phyloP scores from a whole-genome alignment of 2,797 vertebrate species.

The Gallinago solitaria region DNA sequence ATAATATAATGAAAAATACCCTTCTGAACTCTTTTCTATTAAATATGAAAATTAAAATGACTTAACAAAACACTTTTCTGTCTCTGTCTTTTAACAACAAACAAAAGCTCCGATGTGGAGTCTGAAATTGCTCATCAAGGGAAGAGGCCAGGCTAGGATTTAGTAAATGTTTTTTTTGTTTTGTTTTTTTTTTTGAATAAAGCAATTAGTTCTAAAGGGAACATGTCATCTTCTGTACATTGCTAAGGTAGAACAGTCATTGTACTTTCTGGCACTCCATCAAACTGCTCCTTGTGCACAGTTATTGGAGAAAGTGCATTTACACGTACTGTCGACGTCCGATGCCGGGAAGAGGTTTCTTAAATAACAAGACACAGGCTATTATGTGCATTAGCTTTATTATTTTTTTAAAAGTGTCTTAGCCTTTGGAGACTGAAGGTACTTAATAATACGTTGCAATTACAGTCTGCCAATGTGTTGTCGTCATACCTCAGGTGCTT shows the following conservation, averaged over 20 bases:
- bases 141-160: constrained; percentile 63
- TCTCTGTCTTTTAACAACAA: constrained; percentile 66
- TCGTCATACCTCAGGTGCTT: constrained; percentile 31
- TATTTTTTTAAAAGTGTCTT: constrained; percentile 51
- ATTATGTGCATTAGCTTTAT: constrained; percentile 56
- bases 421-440: constrained; percentile 41
- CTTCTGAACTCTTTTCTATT: constrained; percentile 72
- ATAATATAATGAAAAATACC: constrained; percentile 63
- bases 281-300: constrained; percentile 42
- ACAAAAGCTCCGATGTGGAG: constrained; percentile 73
- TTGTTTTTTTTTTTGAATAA: constrained; percentile 72
- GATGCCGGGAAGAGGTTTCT: constrained; percentile 59
- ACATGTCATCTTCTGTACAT: constrained; percentile 67
- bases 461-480: constrained; percentile 55
- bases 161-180: constrained; percentile 70
- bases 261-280: constrained; percentile 65
- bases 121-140: constrained; percentile 76
- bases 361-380: constrained; percentile 42
- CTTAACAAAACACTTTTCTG: constrained; percentile 69
- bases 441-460: constrained; percentile 53
- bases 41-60: constrained; percentile 75
- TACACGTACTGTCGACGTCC: constrained; percentile 32
- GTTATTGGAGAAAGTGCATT: constrained; percentile 53
- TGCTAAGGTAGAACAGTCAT: constrained; percentile 68
- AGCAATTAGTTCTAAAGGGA: constrained; percentile 79